A percentile compares a stretch with the other conserved stretches of the same genome.
Evolutionary conservation across 2,113 vertebrate species (phyloP).

Genomic region (Spheniscus mendiculus): DNA sequence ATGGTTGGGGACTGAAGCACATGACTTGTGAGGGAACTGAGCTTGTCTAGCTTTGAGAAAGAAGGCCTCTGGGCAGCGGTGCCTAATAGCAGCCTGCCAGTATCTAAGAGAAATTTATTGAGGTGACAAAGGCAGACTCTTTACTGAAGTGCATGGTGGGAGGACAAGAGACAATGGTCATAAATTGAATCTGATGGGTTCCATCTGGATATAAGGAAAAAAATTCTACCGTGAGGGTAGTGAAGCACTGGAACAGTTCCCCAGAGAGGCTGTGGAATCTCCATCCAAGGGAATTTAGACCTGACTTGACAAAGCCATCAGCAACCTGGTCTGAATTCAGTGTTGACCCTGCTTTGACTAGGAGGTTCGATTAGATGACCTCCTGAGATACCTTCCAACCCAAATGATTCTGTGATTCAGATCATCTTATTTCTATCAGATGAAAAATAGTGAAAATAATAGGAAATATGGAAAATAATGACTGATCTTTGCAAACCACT

Average conservation of each 20-base stretch:
- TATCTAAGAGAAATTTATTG: not conserved
- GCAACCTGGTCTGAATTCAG: not conserved
- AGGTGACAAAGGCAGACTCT: not conserved
- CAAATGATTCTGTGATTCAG: not conserved
- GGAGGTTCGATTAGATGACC: not conserved
- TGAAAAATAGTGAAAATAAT: not conserved
- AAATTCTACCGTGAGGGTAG: not conserved
- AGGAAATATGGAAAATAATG: not conserved
- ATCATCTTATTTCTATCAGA: not conserved
- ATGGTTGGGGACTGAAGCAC: not conserved
- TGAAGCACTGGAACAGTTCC: not conserved
- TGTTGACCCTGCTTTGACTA: not conserved
- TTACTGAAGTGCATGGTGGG: not conserved
- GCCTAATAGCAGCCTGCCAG: not conserved
- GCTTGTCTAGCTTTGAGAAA: not conserved
- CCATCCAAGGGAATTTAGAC: not conserved
- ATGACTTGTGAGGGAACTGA: not conserved
- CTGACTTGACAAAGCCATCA: not conserved
- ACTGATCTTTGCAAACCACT: not conserved
- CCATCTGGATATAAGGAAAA: not conserved
- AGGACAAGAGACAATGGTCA: not conserved
- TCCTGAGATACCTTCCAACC: not conserved
- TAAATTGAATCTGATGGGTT: not conserved
- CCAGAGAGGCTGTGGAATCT: not conserved
- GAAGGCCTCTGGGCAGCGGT: not conserved